phyloP scores from a whole-genome alignment of 2,888 invertebrate species.

The Griposia aprilina region DNA sequence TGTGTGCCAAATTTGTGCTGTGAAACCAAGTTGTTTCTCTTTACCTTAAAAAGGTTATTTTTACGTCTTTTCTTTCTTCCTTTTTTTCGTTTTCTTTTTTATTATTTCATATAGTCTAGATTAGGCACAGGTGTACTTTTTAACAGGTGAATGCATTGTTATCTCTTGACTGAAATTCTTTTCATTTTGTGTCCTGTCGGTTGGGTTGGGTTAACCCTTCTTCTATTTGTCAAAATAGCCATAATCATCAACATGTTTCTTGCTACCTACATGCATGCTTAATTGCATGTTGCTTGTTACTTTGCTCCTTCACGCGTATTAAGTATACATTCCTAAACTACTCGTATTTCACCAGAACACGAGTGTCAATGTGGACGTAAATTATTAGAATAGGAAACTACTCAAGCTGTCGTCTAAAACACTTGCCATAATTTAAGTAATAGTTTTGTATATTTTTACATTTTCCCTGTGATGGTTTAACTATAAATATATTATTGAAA shows the following conservation, averaged over 20 bases:
- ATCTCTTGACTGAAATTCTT: not conserved
- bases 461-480: slow-evolving; percentile 30
- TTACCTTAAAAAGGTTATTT: slow-evolving; percentile 69
- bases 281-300: not conserved
- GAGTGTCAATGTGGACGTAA: slow-evolving; percentile 5
- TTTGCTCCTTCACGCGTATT: slow-evolving; percentile 15
- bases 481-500: slow-evolving; percentile 54
- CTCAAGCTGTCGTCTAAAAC: slow-evolving; percentile 2
- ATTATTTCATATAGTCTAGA: not conserved
- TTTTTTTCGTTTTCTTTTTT: slow-evolving; percentile 19
- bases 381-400: slow-evolving; percentile 19
- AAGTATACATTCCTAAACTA: slow-evolving; percentile 40
- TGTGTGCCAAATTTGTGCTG: slow-evolving; percentile 44
- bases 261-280: not conserved
- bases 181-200: slow-evolving; percentile 12
- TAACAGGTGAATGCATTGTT: slow-evolving; percentile 6
- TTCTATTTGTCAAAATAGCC: slow-evolving; percentile 22
- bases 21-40: slow-evolving; percentile 38
- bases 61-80: slow-evolving; percentile 67
- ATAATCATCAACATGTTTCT: slow-evolving; percentile 11
- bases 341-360: not conserved
- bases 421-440: slow-evolving; percentile 28
- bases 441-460: slow-evolving; percentile 9
- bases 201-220: slow-evolving; percentile 14
- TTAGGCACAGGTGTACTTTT: not conserved